Conservation (phyloP, 1,140 invertebrate genomes). For the Parasteatoda tepidariorum region DNA sequence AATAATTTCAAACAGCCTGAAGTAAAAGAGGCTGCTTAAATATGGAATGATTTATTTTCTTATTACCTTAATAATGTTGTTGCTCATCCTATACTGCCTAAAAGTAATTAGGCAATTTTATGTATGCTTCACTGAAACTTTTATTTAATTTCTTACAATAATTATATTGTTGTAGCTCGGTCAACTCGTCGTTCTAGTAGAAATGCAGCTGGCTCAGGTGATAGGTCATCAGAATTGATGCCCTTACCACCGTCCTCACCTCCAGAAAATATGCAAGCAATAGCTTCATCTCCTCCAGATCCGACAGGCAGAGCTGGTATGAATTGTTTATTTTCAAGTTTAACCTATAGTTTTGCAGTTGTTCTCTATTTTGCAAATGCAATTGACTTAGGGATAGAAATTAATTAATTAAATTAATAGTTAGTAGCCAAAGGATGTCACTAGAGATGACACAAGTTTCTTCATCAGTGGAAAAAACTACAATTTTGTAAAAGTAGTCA, state of each 20-base stretch:
- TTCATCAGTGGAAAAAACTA: not conserved
- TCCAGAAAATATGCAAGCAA: not conserved
- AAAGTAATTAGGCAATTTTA: no score
- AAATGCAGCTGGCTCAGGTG: not conserved
- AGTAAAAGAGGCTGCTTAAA: no score
- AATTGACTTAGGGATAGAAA: not conserved
- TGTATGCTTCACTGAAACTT: no score
- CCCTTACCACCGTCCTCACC: constrained; percentile 15
- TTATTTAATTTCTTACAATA: no score
- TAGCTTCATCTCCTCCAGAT: constrained; percentile 2
- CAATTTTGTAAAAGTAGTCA: not conserved
- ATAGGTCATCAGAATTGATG: constrained; percentile 2
- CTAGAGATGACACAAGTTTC: not conserved
- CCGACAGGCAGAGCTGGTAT: constrained; percentile 10
- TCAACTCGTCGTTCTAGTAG: not conserved
- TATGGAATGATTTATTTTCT: no score
- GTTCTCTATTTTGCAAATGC: not conserved
- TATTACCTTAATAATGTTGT: no score
- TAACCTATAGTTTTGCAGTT: no score
- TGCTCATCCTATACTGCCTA: no score
- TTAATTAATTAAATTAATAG: not conserved
- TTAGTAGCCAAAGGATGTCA: not conserved
- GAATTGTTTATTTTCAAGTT: not conserved
- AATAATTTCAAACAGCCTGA: no score
- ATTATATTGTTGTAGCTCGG: no score